These are phyloP conservation scores for Aleiodes sp. DNA, from an alignment of 1,140 invertebrate genomes.

Conservation along the genomic window DNA sequence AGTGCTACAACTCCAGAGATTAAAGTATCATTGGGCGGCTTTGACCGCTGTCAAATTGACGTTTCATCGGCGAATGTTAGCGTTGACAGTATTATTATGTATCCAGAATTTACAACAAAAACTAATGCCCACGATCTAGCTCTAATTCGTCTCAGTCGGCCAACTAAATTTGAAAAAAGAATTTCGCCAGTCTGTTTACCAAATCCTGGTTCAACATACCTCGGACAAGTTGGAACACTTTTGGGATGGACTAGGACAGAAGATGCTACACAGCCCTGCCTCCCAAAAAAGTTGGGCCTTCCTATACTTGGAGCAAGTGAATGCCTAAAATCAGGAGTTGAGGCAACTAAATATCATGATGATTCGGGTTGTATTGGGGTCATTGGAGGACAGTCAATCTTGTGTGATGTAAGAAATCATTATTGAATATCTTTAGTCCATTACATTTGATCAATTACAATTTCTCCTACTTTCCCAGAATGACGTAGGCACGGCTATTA, in stretches of 20 bases:
- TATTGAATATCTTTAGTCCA: background rate
- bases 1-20: constrained; percentile 60
- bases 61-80: constrained; percentile 64
- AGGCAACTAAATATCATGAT: constrained; percentile 52
- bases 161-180: constrained; percentile 65
- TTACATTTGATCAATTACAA: constrained; percentile 18
- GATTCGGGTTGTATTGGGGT: constrained; percentile 68
- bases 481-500: constrained; percentile 63
- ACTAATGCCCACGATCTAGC: constrained; percentile 70
- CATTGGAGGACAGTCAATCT: constrained; percentile 57
- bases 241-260: constrained; percentile 66
- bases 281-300: constrained; percentile 64
- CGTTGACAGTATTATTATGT: constrained; percentile 60
- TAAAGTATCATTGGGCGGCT: constrained; percentile 67
- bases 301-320: constrained; percentile 62
- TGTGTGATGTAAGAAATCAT: constrained; percentile 61
- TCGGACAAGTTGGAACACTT: constrained; percentile 68
- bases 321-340: constrained; percentile 56
- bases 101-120: constrained; percentile 67
- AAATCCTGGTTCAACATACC: constrained; percentile 65
- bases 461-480: constrained; percentile 47
- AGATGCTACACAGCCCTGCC: constrained; percentile 46
- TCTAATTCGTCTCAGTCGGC: constrained; percentile 66
- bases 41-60: constrained; percentile 65
- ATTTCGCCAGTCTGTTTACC: constrained; percentile 72